Percentiles rank a stretch among this genome's conserved stretches.
Conservation (phyloP, 37 sponge, comb jelly and placozoan species). For the Eunapius fragilis region DNA sequence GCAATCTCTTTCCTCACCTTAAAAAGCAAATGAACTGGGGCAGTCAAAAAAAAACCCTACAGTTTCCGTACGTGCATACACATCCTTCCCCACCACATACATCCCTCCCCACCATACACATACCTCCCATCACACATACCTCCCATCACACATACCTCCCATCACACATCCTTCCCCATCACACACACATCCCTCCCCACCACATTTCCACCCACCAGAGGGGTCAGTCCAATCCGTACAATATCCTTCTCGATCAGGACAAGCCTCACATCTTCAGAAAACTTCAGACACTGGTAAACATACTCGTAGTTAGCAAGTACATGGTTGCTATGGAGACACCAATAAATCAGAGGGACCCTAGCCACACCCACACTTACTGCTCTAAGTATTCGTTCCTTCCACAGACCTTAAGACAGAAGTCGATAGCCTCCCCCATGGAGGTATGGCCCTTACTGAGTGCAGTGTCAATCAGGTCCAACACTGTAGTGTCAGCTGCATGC, state of each 20-base stretch:
- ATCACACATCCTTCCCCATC: no score
- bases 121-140: no score
- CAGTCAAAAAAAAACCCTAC: no score
- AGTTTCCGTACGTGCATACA: no score
- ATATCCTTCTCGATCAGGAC: constrained; percentile 31
- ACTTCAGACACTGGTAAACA: constrained; percentile 54
- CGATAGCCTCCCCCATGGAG: background rate
- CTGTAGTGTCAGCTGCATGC: constrained; percentile 4
- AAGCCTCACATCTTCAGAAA: constrained; percentile 20
- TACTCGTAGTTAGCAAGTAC: constrained; percentile 43
- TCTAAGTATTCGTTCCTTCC: constrained; percentile 65
- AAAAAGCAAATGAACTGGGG: no score
- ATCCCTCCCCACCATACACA: background rate
- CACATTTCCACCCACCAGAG: background rate
- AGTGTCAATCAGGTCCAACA: constrained; percentile 15
- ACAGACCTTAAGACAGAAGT: constrained; percentile 49
- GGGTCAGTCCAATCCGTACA: background rate
- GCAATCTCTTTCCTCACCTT: no score
- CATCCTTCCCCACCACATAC: no score
- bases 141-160: no score
- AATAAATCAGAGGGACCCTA: background rate
- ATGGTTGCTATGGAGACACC: constrained; percentile 12
- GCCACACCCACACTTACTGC: constrained; percentile 19
- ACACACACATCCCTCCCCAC: no score
- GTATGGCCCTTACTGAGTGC: background rate